Evolutionary conservation across 1,140 invertebrate genomes (phyloP).

Genomic region (Paraescarpia echinospica): DNA sequence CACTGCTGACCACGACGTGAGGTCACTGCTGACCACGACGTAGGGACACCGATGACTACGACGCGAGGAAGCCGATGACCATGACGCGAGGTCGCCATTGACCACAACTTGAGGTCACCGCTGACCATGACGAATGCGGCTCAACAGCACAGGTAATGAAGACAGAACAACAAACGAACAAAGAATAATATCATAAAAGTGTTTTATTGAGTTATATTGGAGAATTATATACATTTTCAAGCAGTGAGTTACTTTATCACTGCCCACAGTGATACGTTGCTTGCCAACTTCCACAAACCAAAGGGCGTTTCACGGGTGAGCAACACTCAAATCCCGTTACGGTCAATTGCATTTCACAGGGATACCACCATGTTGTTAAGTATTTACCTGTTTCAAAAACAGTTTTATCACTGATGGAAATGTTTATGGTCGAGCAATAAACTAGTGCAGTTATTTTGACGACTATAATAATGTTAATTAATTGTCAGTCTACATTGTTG

Average conservation of each 20-base stretch:
- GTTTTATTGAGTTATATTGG: neutral
- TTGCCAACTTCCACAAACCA: neutral
- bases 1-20: no score
- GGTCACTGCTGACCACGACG: no score
- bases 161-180: neutral
- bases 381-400: neutral
- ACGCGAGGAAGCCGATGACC: no score
- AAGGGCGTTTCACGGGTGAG: neutral
- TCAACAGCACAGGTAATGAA: neutral
- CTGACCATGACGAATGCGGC: neutral
- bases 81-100: no score
- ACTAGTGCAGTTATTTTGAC: neutral
- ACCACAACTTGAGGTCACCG: no score
- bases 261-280: neutral
- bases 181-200: neutral
- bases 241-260: neutral
- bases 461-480: neutral
- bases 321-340: neutral
- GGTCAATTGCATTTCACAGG: neutral
- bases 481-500: neutral
- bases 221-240: neutral
- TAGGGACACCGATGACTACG: no score
- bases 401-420: neutral
- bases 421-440: neutral
- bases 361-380: neutral